phyloP scores from a whole-genome alignment of 1,140 invertebrate species.

The Metaphire vulgaris region DNA sequence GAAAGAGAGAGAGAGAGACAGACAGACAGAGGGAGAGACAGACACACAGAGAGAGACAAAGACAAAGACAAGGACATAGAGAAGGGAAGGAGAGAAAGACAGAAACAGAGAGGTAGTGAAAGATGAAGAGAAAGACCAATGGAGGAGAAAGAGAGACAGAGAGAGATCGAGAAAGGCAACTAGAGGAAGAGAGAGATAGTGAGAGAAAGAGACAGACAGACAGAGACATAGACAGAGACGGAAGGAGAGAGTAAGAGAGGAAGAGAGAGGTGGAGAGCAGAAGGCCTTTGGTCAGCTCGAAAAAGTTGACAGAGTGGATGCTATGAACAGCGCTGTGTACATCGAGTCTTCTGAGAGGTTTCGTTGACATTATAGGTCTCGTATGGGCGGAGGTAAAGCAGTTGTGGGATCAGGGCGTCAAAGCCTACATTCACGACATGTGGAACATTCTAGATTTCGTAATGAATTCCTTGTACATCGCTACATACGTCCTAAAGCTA shows the following conservation, averaged over 20 bases:
- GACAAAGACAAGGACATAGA: background rate
- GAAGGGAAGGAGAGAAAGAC: background rate
- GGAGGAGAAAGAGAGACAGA: conserved; percentile 2
- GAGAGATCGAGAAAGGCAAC: background rate
- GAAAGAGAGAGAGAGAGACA: background rate
- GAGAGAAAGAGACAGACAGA: background rate
- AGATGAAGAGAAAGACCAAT: no score
- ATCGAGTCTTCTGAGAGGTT: no score
- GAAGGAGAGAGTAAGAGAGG: background rate
- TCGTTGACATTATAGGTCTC: no score
- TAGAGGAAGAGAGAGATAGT: background rate
- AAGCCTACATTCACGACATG: conserved; percentile 78
- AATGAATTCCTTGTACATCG: conserved; percentile 93
- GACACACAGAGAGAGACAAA: background rate
- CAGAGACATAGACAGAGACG: background rate
- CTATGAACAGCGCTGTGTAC: background rate
- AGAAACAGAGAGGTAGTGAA: background rate
- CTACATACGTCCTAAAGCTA: conserved; percentile 83
- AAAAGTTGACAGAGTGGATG: background rate
- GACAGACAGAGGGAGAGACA: background rate
- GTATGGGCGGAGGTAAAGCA: no score
- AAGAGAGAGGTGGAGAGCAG: background rate
- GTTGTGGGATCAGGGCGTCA: background rate
- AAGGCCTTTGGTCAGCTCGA: background rate
- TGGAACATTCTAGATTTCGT: conserved; percentile 99